phyloP scores from a whole-genome alignment of 2,797 vertebrate genomes.

The Sebastes nivosus region DNA sequence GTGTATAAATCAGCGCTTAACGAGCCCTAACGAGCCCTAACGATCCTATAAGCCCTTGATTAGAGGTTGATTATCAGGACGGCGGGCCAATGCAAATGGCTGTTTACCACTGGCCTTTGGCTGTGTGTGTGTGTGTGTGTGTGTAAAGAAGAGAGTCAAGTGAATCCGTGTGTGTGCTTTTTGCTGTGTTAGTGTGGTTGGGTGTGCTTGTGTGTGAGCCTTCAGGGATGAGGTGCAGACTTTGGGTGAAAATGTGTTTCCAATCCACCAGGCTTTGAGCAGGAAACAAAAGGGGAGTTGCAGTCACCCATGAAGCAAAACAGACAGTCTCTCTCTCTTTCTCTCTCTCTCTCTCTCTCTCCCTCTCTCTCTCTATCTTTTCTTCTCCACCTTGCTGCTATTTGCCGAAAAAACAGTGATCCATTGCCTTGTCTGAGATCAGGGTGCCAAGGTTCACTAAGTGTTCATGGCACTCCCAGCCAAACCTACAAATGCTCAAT shows the following conservation, averaged over 20 bases:
- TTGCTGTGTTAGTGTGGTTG: neutral
- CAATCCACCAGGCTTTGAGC: constrained; percentile 55
- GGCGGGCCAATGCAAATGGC: constrained; percentile 42
- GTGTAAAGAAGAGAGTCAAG: neutral
- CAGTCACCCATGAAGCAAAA: constrained; percentile 61
- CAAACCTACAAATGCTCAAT: neutral
- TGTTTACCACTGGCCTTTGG: constrained; percentile 51
- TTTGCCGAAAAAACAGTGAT: constrained; percentile 41
- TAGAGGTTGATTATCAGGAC: constrained; percentile 65
- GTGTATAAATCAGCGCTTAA: constrained; percentile 65
- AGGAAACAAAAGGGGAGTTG: constrained; percentile 60
- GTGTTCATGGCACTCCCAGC: neutral
- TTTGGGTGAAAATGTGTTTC: constrained; percentile 63
- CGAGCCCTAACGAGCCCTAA: constrained; percentile 55
- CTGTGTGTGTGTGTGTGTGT: constrained; percentile 23
- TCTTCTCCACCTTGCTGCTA: neutral
- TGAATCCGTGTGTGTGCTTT: neutral
- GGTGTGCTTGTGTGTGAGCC: constrained; percentile 16
- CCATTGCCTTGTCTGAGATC: constrained; percentile 26
- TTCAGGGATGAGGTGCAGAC: constrained; percentile 42
- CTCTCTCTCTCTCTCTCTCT: neutral
- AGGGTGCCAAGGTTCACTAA: constrained; percentile 13
- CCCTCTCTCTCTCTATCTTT: neutral
- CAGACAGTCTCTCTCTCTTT: constrained; percentile 19
- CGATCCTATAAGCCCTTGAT: constrained; percentile 57